Percentiles rank a stretch among this genome's conserved stretches.
phyloP scores from a whole-genome alignment of 2,113 vertebrate genomes.

The Orientallactaga bullata region DNA sequence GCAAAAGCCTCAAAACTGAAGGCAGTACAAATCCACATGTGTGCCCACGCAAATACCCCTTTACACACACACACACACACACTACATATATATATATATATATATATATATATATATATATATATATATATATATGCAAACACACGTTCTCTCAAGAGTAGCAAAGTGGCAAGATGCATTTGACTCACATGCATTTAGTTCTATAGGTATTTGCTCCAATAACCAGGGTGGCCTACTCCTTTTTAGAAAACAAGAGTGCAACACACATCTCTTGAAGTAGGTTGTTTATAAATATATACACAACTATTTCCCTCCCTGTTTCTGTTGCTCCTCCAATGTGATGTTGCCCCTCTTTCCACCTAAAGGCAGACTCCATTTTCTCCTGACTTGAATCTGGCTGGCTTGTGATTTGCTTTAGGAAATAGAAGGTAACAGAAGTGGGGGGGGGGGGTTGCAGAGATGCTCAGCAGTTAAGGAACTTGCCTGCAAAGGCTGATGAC shows the following conservation, averaged over 20 bases:
- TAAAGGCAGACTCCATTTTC: background rate
- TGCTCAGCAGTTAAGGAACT: no score
- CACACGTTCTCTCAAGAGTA: background rate
- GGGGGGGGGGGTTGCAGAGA: no score
- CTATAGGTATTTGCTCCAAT: background rate
- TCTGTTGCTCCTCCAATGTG: background rate
- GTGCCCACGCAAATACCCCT: background rate
- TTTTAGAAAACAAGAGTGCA: slow-evolving; percentile 3
- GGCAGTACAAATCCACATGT: background rate
- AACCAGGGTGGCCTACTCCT: background rate
- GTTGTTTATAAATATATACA: background rate
- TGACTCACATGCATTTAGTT: background rate
- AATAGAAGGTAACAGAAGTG: background rate
- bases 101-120: no score
- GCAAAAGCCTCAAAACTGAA: background rate
- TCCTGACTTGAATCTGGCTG: background rate
- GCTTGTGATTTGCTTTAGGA: background rate
- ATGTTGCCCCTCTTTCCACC: background rate
- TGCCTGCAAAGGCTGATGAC: no score
- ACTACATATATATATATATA: background rate
- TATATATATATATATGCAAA: background rate
- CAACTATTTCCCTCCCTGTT: background rate
- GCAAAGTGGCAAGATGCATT: background rate
- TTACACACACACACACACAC: background rate
- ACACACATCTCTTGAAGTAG: background rate